Evolutionary conservation across 2,888 invertebrate genomes (phyloP).

Genomic region (Pollenia amentaria): DNA sequence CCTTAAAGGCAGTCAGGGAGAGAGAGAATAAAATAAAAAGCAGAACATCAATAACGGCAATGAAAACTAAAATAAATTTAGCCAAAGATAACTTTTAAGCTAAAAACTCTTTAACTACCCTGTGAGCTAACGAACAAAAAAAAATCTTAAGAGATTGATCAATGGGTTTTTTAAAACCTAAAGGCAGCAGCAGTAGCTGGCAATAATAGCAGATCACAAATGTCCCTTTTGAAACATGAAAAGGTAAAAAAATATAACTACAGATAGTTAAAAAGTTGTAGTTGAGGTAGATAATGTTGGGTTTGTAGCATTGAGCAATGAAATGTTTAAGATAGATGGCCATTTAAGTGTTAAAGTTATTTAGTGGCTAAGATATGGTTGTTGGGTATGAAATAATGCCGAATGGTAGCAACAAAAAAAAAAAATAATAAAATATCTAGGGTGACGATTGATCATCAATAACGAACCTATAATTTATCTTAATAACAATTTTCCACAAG

Average conservation of each 20-base stretch:
- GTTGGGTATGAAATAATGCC: conserved; percentile 17
- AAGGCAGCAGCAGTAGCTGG: conserved; percentile 58
- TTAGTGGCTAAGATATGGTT: background rate
- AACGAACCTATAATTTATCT: conserved; percentile 70
- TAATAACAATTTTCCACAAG: conserved; percentile 65
- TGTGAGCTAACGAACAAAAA: background rate
- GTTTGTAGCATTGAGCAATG: conserved; percentile 12
- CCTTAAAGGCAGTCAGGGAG: conserved; percentile 67
- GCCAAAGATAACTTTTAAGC: conserved; percentile 18
- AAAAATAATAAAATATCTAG: conserved; percentile 42
- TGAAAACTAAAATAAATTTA: conserved; percentile 25
- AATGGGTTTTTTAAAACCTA: conserved; percentile 69
- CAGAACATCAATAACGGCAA: conserved; percentile 56
- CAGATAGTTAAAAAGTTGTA: background rate
- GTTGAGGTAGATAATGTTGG: background rate
- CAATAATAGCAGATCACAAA: conserved; percentile 64
- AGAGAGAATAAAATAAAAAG: conserved; percentile 5
- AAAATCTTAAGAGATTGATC: conserved; percentile 66
- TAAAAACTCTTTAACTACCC: background rate
- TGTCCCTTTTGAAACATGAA: conserved; percentile 64
- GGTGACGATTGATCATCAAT: conserved; percentile 71
- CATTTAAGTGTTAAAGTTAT: conserved; percentile 61
- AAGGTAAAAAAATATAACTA: conserved; percentile 10
- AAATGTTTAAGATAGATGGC: conserved; percentile 59
- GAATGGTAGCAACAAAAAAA: background rate